A percentile compares a stretch with the other conserved stretches of the same genome.
phyloP scores from a whole-genome alignment of 2,888 invertebrate species.

The Archips xylosteana region DNA sequence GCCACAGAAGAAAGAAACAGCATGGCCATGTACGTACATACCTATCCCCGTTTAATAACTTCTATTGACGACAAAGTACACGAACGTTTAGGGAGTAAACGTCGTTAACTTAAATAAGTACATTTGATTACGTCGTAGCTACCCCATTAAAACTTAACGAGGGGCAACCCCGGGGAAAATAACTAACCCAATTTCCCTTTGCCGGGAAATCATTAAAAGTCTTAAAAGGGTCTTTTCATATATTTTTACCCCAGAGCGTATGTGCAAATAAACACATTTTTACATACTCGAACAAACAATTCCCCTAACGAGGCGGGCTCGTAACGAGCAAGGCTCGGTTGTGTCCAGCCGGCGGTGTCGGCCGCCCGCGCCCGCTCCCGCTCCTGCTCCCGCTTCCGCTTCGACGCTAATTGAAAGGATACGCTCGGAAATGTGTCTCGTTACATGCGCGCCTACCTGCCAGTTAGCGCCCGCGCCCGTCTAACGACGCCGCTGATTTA shows the following conservation, averaged over 20 bases:
- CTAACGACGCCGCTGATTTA: conserved; percentile 75
- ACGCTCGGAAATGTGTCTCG: conserved; percentile 79
- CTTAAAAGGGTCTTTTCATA: conserved; percentile 86
- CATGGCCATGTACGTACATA: conserved; percentile 41
- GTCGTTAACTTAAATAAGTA: conserved; percentile 85
- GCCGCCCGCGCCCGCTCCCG: conserved; percentile 34
- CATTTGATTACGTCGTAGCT: conserved; percentile 85
- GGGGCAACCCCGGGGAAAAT: conserved; percentile 84
- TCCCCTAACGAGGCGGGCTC: conserved; percentile 82
- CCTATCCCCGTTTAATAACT: conserved; percentile 61
- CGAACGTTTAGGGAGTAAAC: conserved; percentile 67
- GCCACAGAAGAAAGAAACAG: conserved; percentile 49
- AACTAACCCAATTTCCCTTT: conserved; percentile 86
- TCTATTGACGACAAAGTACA: conserved; percentile 78
- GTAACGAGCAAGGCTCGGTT: conserved; percentile 68
- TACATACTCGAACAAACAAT: conserved; percentile 86
- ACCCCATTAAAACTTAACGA: conserved; percentile 86
- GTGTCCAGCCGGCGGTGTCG: conserved; percentile 45
- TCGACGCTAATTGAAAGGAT: conserved; percentile 78
- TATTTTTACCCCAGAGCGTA: conserved; percentile 83
- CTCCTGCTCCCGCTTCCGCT: conserved; percentile 44
- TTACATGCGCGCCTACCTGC: conserved; percentile 72
- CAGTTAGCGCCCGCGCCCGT: conserved; percentile 50
- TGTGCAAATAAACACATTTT: conserved; percentile 86
- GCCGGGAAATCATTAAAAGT: conserved; percentile 86